A percentile compares a stretch with the other conserved stretches of the same genome.
phyloP scores from a whole-genome alignment of 2,113 vertebrate genomes.

The Campylomormyrus tamandua region DNA sequence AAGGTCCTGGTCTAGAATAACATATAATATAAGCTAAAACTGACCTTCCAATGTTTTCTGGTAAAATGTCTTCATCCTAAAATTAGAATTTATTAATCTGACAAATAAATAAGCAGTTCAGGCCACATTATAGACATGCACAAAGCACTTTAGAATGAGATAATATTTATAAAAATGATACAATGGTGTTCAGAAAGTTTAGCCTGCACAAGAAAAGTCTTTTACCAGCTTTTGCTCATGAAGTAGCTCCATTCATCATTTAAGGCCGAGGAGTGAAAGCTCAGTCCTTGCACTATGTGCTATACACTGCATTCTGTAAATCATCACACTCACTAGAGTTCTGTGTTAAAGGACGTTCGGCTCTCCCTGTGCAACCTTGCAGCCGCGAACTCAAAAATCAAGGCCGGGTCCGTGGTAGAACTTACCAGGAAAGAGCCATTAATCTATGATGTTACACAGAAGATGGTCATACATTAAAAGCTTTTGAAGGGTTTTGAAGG shows the following conservation, averaged over 20 bases:
- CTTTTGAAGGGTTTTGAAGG: not conserved
- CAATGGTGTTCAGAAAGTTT: not conserved
- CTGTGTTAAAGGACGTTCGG: not conserved
- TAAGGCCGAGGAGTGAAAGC: not conserved
- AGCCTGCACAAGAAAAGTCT: not conserved
- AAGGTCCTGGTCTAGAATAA: not conserved
- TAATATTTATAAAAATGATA: not conserved
- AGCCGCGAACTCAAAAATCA: not conserved
- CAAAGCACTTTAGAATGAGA: not conserved
- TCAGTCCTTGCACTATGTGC: not conserved
- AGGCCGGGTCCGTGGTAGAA: not conserved
- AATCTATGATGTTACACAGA: not conserved
- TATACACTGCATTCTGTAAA: slow-evolving; percentile 3
- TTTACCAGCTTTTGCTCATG: not conserved
- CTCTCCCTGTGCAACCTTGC: not conserved
- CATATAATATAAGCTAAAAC: not conserved
- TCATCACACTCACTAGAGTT: not conserved
- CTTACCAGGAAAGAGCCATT: not conserved
- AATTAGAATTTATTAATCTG: not conserved
- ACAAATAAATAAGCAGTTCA: not conserved
- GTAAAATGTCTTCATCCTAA: not conserved
- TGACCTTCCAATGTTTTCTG: not conserved
- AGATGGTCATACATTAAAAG: not conserved
- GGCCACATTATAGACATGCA: not conserved
- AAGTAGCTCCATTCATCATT: not conserved